A percentile compares a stretch with the other conserved stretches of the same genome.
These are phyloP conservation scores for Budorcas taxicolor DNA, from an alignment of 2,113 vertebrate species.

Conservation along the genomic window DNA sequence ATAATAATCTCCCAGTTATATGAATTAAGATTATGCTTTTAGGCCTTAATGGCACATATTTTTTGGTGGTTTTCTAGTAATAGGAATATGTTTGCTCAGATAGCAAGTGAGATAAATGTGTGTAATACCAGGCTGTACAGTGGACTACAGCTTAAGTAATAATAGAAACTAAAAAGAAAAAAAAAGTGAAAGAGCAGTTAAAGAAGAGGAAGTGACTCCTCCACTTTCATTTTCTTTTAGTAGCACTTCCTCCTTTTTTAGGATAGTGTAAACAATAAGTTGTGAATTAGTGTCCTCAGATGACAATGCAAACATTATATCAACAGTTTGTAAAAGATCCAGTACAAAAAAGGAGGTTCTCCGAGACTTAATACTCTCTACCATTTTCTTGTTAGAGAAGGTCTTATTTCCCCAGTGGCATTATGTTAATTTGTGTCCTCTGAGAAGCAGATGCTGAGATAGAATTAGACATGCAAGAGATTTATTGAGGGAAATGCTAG, in stretches of 20 bases:
- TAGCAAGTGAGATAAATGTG: neutral
- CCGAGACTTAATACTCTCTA: neutral
- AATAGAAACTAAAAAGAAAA: neutral
- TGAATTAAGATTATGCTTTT: constrained; percentile 15
- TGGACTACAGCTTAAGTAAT: neutral
- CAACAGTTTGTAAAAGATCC: neutral
- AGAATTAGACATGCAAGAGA: neutral
- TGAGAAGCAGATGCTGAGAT: neutral
- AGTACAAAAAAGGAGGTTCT: neutral
- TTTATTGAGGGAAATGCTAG: neutral
- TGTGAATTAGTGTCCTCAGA: neutral
- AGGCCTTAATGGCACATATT: neutral
- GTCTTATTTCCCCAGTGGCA: neutral
- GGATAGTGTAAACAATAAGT: neutral
- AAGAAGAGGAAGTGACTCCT: constrained; percentile 26
- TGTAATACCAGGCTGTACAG: neutral
- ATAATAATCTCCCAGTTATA: neutral
- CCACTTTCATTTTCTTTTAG: constrained; percentile 42
- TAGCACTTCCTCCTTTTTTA: constrained; percentile 28
- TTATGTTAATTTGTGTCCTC: neutral
- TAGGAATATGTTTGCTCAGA: neutral
- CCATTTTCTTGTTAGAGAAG: neutral
- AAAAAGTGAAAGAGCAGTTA: neutral
- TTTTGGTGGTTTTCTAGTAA: constrained; percentile 12
- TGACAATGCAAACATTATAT: neutral